Evolutionary conservation across 1,140 invertebrate genomes (phyloP).

Genomic region (Brachionus sp.): DNA sequence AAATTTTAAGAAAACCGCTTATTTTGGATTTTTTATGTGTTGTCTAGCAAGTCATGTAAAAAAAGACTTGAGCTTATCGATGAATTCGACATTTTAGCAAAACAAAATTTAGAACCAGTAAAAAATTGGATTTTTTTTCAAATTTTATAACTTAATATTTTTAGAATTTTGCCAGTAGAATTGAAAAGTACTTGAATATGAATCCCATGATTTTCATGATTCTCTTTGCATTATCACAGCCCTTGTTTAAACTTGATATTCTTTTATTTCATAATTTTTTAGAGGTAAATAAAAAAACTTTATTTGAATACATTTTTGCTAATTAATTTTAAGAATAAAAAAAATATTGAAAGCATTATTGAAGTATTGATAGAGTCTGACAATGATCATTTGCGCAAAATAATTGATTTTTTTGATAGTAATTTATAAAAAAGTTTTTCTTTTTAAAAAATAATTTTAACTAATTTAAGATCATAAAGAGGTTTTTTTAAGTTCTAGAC

Average conservation of each 20-base stretch:
- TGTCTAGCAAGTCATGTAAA: not conserved
- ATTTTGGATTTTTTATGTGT: not conserved
- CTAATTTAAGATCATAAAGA: not conserved
- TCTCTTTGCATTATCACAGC: not conserved
- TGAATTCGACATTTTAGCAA: not conserved
- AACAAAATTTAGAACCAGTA: not conserved
- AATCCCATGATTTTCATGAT: not conserved
- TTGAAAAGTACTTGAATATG: not conserved
- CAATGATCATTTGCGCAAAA: not conserved
- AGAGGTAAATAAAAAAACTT: not conserved
- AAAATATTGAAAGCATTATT: not conserved
- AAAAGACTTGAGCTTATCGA: slow-evolving; percentile 2
- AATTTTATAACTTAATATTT: not conserved
- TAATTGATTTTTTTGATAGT: slow-evolving; percentile 9
- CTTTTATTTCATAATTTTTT: not conserved
- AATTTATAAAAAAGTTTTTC: not conserved
- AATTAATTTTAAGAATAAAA: not conserved
- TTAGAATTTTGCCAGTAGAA: not conserved
- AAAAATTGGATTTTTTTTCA: not conserved
- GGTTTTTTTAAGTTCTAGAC: not conserved
- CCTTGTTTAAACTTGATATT: slow-evolving; percentile 7
- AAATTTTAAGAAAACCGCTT: slow-evolving; percentile 2
- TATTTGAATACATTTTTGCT: not conserved
- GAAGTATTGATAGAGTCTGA: not conserved
- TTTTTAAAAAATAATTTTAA: not conserved